Evolutionary conservation across 2,888 invertebrate species (phyloP).

Genomic region (Agriotes lineatus): DNA sequence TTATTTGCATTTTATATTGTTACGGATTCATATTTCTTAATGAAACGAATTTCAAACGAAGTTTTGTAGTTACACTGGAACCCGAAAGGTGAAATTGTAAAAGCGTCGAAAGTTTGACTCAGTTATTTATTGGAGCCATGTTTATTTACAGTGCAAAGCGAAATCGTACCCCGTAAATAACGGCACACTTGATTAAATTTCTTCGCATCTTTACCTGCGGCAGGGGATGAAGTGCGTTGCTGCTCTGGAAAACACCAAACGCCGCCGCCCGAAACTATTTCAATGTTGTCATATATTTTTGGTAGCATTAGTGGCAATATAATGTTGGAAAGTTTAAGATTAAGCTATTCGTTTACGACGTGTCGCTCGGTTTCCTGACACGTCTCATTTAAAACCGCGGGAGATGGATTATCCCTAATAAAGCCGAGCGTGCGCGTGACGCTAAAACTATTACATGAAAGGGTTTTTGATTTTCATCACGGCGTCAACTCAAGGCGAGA

Average conservation of each 20-base stretch:
- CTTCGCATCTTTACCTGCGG: slow-evolving; percentile 8
- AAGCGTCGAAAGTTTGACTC: too few relatives aligned
- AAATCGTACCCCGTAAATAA: slow-evolving; percentile 17
- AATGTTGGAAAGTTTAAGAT: slow-evolving; percentile 41
- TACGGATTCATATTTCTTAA: too few relatives aligned
- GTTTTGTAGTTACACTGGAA: too few relatives aligned
- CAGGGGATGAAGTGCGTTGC: not conserved
- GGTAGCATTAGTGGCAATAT: slow-evolving; percentile 30
- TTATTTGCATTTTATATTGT: too few relatives aligned
- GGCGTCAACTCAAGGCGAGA: too few relatives aligned
- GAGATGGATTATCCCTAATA: slow-evolving; percentile 50
- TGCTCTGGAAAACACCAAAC: too few relatives aligned
- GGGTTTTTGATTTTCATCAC: not conserved
- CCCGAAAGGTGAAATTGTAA: too few relatives aligned
- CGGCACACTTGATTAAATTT: slow-evolving; percentile 27
- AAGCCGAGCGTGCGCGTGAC: slow-evolving; percentile 46
- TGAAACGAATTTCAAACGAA: too few relatives aligned
- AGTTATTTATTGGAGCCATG: too few relatives aligned
- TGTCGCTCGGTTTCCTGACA: slow-evolving; percentile 41
- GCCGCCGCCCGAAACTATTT: slow-evolving; percentile 22
- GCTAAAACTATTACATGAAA: not conserved
- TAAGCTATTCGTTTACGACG: slow-evolving; percentile 45
- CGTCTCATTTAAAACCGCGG: slow-evolving; percentile 46
- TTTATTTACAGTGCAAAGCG: too few relatives aligned
- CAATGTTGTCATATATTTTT: slow-evolving; percentile 33